Base-by-base conservation (phyloP, 2,797 vertebrate genomes). In the Mus spretus region DNA sequence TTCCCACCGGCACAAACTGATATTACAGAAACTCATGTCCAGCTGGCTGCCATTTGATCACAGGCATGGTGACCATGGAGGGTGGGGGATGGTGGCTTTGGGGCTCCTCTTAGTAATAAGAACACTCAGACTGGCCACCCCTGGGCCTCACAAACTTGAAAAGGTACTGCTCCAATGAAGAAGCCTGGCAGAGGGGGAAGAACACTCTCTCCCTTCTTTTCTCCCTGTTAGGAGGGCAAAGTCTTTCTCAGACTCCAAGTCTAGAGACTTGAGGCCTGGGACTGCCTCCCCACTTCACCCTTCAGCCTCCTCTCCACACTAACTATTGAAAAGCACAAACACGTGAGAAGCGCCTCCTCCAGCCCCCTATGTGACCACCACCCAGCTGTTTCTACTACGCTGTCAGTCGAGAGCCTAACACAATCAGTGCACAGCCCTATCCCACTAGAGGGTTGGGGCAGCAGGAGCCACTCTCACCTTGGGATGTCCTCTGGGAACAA, bases 381-480 rank as follows among this genome's bases (percentile, higher is more conserved):
- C 28, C 63, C 53, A 2, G 59, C 50, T 50, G 79, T 50, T 55
- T n/a, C 53, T 74, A 92, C 4, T 24, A 10, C 12, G 7, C 57
- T 31, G 17, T 28, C 31, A 0, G 34, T 63, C n/a, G 77, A 61
- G 59, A 74, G 50, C 63, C 14, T 13, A 19, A 34, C 0, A 3
- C 0, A 1, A 10, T 53, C 70, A 84, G n/a, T 13, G 1, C 4
- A 47, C 4, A 55, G 28, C 10, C 50, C 24, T 47, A 50, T 6
- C 37, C 84, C 20, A 55, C 22, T 10, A 14, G 31, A 85, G 9
- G 40, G 63, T 6, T 24, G 63, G 26, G 28, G 31, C 10, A 13
- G 14, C 15, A 40, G 28, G 67, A 50, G 50, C 26, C n/a, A 7
- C 50, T 3, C 53, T 97, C 97, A 99, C 98, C 99, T 98, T 98